Base-by-base conservation (phyloP, 2,888 invertebrate genomes). In the Lordiphosa fenestrarum region DNA sequence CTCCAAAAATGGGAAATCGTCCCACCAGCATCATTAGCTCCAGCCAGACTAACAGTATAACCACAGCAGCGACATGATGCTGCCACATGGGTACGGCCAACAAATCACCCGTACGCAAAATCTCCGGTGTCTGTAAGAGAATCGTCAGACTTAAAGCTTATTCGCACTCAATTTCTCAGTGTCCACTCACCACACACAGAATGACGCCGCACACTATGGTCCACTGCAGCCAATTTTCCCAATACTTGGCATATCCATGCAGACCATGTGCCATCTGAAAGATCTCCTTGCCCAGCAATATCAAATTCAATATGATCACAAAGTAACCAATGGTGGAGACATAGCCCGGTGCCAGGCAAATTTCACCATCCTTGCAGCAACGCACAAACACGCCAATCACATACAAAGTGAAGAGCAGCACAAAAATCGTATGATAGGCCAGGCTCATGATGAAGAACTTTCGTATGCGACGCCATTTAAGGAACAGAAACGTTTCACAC, bases 191-290 rank as follows among this genome's bases (percentile, higher is more conserved):
- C 60, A 93, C 93, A 85, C 94, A 94, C 46, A 93, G 87, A 78
- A 94, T 93, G 0, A 95, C 93, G 64, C 93, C 93, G 38, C 93
- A 86, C 51, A 95, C 93, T 48, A 96, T 95, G 15, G 94, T 90
- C 92, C 94, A 93, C 85, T 96, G 95, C 46, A 96, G 90, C 93
- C 94, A 95, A 87, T 96, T 96, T 87, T 96, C 96, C 95, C 95
- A 95, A 69, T 94, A 93, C 69, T 92, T 91, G 2, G 94, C 91
- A 75, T 96, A 96, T n/a, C 91, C 91, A 23, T 91, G 91, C 88
- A 94, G 92, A 47, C 93, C 93, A 60, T 96, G 94, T 0, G 93
- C 93, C 63, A 95, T 91, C 90, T 90, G 90, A 64, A 90, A 90
- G 2, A 95, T 88, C 89, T 96, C 96, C 86, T 96, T 96, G 0